A percentile compares a stretch with the other conserved stretches of the same genome.
Evolutionary conservation across 1,140 invertebrate species (phyloP).

Genomic region (Mercenaria mercenaria): DNA sequence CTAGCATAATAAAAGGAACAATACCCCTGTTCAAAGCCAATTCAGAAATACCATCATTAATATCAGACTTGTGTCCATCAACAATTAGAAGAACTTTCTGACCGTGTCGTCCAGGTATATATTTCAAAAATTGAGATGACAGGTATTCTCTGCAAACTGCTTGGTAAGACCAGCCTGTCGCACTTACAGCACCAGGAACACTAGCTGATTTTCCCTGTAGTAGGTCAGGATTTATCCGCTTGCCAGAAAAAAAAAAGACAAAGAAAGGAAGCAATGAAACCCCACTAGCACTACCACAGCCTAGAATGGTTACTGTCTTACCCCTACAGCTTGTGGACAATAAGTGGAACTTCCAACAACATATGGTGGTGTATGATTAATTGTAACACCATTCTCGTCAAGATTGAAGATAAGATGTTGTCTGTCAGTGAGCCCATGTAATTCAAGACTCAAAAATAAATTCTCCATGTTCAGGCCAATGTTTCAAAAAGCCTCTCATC

Average conservation of each 20-base stretch:
- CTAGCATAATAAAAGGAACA: background rate
- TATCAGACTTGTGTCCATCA: conserved; percentile 44
- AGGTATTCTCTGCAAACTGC: background rate
- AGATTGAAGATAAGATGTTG: too few relatives aligned
- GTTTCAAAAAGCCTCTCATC: too few relatives aligned
- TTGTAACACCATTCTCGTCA: too few relatives aligned
- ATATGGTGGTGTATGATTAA: too few relatives aligned
- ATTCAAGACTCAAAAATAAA: too few relatives aligned
- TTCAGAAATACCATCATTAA: conserved; percentile 19
- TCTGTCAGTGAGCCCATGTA: too few relatives aligned
- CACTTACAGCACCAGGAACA: conserved; percentile 6
- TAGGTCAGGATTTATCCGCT: too few relatives aligned
- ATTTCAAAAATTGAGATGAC: background rate
- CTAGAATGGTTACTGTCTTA: conserved; percentile 71
- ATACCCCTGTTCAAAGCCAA: background rate
- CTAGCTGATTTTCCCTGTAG: conserved; percentile 29
- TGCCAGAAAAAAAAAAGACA: conserved; percentile 53
- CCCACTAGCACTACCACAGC: too few relatives aligned
- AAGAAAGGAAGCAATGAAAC: conserved; percentile 50
- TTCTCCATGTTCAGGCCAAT: too few relatives aligned
- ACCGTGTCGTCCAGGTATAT: background rate
- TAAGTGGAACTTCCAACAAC: too few relatives aligned
- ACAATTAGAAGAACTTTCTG: conserved; percentile 5
- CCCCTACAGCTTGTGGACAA: too few relatives aligned
- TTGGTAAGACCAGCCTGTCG: background rate